Evolutionary conservation across 2,888 invertebrate genomes (phyloP).

Genomic region (Mythimna impura): DNA sequence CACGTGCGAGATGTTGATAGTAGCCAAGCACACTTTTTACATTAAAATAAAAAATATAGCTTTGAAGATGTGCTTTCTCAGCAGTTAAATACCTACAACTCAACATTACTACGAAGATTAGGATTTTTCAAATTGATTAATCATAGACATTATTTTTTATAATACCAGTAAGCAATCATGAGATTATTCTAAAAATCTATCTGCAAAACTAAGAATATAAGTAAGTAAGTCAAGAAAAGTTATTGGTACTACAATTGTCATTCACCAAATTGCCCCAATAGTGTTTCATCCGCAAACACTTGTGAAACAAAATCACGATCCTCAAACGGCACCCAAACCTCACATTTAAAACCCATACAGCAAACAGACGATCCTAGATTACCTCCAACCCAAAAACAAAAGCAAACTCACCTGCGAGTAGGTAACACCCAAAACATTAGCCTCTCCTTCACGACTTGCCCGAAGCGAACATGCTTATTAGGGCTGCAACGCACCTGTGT

Average conservation of each 20-base stretch:
- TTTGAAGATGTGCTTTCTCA: not conserved
- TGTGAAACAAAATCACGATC: constrained; percentile 24
- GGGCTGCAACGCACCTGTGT: constrained; percentile 89
- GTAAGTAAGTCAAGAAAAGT: not conserved
- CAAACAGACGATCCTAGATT: constrained; percentile 80
- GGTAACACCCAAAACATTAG: constrained; percentile 86
- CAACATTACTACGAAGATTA: no score
- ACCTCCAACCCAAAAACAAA: constrained; percentile 79
- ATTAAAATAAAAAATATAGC: not conserved
- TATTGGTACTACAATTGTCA: constrained; percentile 2
- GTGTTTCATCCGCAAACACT: constrained; percentile 6
- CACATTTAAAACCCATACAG: constrained; percentile 56
- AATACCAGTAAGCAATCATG: not conserved
- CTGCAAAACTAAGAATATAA: no score
- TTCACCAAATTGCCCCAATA: not conserved
- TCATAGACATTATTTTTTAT: no score
- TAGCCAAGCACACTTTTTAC: constrained; percentile 9
- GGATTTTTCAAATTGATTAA: no score
- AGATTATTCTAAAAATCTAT: not conserved
- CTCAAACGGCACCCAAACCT: constrained; percentile 38
- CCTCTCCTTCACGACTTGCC: constrained; percentile 86
- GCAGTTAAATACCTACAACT: no score
- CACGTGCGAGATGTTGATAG: constrained; percentile 71
- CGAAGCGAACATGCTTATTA: constrained; percentile 88
- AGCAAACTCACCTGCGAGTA: constrained; percentile 83